Base-by-base conservation (phyloP, 1,140 invertebrate species). In the Leptinotarsa texana region DNA sequence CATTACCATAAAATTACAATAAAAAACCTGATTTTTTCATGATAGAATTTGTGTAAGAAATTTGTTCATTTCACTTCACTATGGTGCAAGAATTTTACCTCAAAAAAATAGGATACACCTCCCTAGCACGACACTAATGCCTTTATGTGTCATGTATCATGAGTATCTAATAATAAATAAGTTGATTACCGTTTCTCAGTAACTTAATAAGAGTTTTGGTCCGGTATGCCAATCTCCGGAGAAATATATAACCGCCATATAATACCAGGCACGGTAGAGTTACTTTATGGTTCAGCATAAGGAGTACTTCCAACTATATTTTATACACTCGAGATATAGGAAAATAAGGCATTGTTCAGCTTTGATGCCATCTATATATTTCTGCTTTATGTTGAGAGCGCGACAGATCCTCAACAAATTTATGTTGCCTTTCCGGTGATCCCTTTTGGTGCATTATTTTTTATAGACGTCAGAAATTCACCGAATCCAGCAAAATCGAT, bases 291-390 rank as follows among this genome's bases (percentile, higher is more conserved):
- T 42, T 22, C 6, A n/a, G 27, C 65, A 67, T n/a, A 24, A 17
- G 27, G 42, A 67, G 65, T 67, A 67, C 65, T 67, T 24, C 27
- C 11, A 33, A 67, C 65, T 67, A 67, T 67, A 67, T 67, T 67
- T 67, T 67, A 67, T 42, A 67, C 65, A 67, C 65, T 67, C 27
- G 27, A 67, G 27, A 67, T 42, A 67, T 67, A 67, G 65, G 65
- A 42, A 67, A 67, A 67, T 67, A 67, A 67, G 42, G 1, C 27
- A 22, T 67, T 33, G 24, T 67, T 22, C 65, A 42, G 65, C 42
- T 67, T 67, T 67, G 65, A 67, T 67, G 65, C 21, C 42, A 67
- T 67, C 65, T 67, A 67, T 67, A 63, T 63, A 33, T 67, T 42
- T 27, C 24, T 67, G 24, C n/a, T 67, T 33, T 67, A 67, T 67